Conservation (phyloP, 2,113 vertebrate genomes). For the Synodontis membranacea region DNA sequence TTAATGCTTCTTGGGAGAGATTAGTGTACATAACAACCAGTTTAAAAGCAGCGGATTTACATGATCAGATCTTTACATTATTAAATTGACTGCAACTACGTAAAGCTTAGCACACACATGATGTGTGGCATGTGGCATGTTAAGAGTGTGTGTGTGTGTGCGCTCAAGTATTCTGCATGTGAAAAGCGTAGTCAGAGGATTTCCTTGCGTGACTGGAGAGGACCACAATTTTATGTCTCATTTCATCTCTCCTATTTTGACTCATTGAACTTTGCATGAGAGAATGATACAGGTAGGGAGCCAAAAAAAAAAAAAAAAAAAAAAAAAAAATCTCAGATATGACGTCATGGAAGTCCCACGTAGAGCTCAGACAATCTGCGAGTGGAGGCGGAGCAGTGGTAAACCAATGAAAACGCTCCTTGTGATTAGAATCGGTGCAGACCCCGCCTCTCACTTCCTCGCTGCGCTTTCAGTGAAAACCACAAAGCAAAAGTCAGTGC, state of each 20-base stretch:
- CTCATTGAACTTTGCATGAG: constrained; percentile 53
- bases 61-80: background rate
- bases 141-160: background rate
- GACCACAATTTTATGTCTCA: constrained; percentile 62
- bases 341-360: constrained; percentile 54
- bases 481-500: constrained; percentile 52
- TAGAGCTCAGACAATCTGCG: constrained; percentile 25
- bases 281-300: constrained; percentile 50
- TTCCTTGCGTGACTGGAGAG: constrained; percentile 55
- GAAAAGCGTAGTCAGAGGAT: constrained; percentile 34
- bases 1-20: no score
- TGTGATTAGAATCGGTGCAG: constrained; percentile 55
- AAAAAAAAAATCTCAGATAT: constrained; percentile 52
- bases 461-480: constrained; percentile 50
- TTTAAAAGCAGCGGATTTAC: background rate
- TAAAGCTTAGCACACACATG: no score
- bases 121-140: background rate
- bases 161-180: constrained; percentile 16
- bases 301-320: constrained; percentile 38
- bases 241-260: constrained; percentile 50
- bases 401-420: constrained; percentile 72
- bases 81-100: background rate
- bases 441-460: constrained; percentile 52
- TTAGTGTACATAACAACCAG: background rate
- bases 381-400: constrained; percentile 61